Evolutionary conservation across 2,888 invertebrate species (phyloP), one percentile per base, ranked within the genome.

Genomic region (Callyntrura guangdongensis): DNA sequence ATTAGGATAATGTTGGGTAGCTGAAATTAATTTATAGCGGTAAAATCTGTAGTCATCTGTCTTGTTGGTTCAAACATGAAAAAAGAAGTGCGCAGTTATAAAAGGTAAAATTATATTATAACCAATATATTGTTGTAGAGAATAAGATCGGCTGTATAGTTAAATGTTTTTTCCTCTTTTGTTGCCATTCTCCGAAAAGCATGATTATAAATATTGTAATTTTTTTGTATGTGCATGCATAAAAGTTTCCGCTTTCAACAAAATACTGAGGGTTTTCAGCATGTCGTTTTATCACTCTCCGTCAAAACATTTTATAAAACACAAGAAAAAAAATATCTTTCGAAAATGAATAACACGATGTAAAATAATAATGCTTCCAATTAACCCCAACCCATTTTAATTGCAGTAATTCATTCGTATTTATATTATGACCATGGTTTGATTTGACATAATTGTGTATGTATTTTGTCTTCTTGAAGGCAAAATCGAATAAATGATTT

Each of bases 381-480:
- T 74, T 74, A 74, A 74, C 74, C 49, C 74, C 74, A 49, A 22
- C 12, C 74, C 74, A 74, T 20, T 74, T 49, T 74, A 17, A 59
- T 59, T 59, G 17, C 67, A 67, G 27, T 8, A 69, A 36, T 47
- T 47, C n/a, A n/a, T n/a, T 20, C 9, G 45, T 11, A 20, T 74
- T 5, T 47, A 47, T 74, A 49, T 17, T 72, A 47, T 72, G 36
- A 36, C 36, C 36, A 69, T 12, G 17, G 9, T 72, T 72, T 36
- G 17, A 72, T 6, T 27, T 72, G 14, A 17, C 36, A 36, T 45
- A 9, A 25, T 11, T 45, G 17, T 36, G 36, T 36, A 36, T 36
- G 17, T 20, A 36, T 72, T 36, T 74, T 74, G 8, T 74, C n/a
- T 69, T 20, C 20, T 14, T 67, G 67, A 27, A 0, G 67, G 27